Conservation (phyloP, 2,888 invertebrate species). For the Perizoma flavofasciatum region DNA sequence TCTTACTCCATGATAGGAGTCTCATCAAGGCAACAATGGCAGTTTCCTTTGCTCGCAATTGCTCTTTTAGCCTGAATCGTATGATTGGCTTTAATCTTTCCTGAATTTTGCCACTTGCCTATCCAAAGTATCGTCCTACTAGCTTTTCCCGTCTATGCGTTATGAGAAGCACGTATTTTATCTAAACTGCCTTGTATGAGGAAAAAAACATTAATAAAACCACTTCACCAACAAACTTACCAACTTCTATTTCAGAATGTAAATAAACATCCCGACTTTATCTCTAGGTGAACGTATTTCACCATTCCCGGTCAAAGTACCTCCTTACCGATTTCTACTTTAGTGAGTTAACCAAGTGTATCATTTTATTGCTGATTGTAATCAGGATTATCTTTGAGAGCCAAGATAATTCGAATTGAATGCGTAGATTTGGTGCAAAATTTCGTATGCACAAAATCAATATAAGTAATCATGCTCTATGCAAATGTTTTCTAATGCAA, state of each 20-base stretch:
- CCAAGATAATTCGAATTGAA: slow-evolving; percentile 33
- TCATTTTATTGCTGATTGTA: slow-evolving; percentile 6
- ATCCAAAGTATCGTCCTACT: too few species aligned
- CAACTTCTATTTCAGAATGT: slow-evolving; percentile 7
- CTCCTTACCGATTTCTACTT: too few species aligned
- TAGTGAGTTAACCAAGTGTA: too few species aligned
- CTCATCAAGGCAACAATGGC: neutral
- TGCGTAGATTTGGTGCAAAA: slow-evolving; percentile 24
- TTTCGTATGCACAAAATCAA: neutral
- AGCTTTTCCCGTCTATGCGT: too few species aligned
- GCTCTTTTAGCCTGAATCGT: too few species aligned
- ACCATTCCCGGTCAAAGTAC: slow-evolving; percentile 17
- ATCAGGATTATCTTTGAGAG: slow-evolving; percentile 34
- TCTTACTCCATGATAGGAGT: too few species aligned
- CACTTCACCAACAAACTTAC: neutral
- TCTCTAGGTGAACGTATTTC: slow-evolving; percentile 16
- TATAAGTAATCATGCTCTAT: neutral
- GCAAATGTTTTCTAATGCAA: neutral
- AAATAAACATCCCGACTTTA: slow-evolving; percentile 20
- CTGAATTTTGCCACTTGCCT: too few species aligned
- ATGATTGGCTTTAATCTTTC: too few species aligned
- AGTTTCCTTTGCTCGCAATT: too few species aligned
- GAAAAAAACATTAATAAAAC: too few species aligned
- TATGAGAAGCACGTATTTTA: too few species aligned
- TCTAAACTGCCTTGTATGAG: too few species aligned